Evolutionary conservation across 2,888 invertebrate genomes (phyloP).

Genomic region (Tortrix viridana): DNA sequence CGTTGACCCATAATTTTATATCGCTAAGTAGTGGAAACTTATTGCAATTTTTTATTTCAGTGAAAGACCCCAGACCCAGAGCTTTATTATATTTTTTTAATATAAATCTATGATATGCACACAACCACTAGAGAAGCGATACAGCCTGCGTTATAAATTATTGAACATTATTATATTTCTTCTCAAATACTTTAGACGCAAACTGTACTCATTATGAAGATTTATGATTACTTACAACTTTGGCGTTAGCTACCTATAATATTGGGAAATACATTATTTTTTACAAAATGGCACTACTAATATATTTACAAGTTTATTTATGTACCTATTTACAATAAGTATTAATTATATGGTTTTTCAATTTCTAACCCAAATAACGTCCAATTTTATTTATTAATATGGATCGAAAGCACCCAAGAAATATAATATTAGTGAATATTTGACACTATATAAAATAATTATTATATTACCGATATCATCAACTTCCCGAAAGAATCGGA

Average conservation of each 20-base stretch:
- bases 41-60: background rate
- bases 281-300: constrained; percentile 68
- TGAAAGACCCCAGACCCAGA: constrained; percentile 3
- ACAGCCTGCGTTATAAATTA: constrained; percentile 38
- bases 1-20: too few species aligned
- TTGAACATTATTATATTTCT: constrained; percentile 28
- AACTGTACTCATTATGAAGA: constrained; percentile 12
- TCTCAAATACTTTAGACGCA: constrained; percentile 39
- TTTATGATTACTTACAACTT: constrained; percentile 69
- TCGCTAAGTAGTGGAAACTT: background rate
- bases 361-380: background rate
- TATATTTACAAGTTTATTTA: constrained; percentile 47
- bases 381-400: background rate
- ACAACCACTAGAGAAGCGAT: constrained; percentile 62
- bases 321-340: constrained; percentile 38
- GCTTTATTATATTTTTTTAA: background rate
- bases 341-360: background rate
- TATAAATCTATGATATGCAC: constrained; percentile 45
- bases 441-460: background rate
- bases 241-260: constrained; percentile 70
- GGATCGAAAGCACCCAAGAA: too few species aligned
- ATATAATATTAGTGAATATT: too few species aligned
- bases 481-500: too few species aligned
- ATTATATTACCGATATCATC: background rate
- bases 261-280: constrained; percentile 44